Evolutionary conservation across 2,113 vertebrate genomes (phyloP).

Genomic region (Bufo gargarizans): DNA sequence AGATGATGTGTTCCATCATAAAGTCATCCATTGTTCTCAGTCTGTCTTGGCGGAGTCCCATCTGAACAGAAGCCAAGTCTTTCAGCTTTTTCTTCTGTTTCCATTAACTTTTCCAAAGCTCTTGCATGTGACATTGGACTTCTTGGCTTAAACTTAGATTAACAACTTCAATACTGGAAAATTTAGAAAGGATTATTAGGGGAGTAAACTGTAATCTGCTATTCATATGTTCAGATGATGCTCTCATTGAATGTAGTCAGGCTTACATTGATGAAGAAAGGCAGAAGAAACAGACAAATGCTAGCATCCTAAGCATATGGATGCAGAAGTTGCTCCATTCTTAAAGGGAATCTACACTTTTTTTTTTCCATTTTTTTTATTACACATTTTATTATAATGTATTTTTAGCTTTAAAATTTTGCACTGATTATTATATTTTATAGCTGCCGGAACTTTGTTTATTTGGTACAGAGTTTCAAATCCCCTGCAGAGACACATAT

Average conservation of each 20-base stretch:
- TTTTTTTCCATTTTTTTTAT: no score
- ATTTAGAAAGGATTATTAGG: not conserved
- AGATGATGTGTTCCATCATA: slow-evolving; percentile 29
- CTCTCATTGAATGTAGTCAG: not conserved
- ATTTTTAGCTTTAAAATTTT: no score
- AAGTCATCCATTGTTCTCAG: slow-evolving; percentile 34
- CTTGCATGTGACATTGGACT: slow-evolving; percentile 18
- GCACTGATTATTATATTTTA: no score
- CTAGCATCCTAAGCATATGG: not conserved
- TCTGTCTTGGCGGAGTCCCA: slow-evolving; percentile 25
- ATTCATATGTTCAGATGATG: not conserved
- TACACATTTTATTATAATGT: no score
- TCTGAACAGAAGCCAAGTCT: slow-evolving; percentile 21
- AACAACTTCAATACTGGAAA: slow-evolving; percentile 16
- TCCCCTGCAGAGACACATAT: no score
- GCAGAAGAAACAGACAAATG: not conserved
- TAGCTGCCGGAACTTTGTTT: no score
- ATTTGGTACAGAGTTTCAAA: no score
- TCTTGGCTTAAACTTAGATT: slow-evolving; percentile 18
- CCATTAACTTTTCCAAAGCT: slow-evolving; percentile 35
- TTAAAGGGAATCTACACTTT: not conserved
- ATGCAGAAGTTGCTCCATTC: not conserved
- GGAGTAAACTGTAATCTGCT: not conserved
- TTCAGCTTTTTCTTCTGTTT: slow-evolving; percentile 38
- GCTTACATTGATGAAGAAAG: not conserved